phyloP scores from a whole-genome alignment of 2,888 invertebrate genomes.

The Dysmachus trigonus region DNA sequence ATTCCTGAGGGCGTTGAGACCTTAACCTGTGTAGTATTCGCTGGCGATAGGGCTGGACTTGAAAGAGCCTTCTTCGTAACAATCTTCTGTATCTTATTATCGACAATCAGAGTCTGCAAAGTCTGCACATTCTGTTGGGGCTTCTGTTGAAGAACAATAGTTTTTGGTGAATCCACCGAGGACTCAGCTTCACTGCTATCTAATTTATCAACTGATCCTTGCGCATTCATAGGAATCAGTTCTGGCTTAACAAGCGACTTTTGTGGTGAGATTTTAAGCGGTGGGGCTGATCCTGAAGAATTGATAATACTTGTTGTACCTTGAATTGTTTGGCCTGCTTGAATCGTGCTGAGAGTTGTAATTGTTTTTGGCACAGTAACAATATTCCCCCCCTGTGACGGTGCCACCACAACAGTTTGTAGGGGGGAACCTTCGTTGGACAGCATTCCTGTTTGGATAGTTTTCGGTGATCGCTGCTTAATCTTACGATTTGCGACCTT shows the following conservation, averaged over 20 bases:
- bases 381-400: constrained; percentile 7
- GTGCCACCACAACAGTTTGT: constrained; percentile 9
- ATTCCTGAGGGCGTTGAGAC: constrained; percentile 61
- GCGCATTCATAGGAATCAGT: constrained; percentile 47
- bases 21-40: constrained; percentile 48
- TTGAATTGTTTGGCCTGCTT: constrained; percentile 12
- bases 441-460: not conserved
- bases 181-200: constrained; percentile 48
- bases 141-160: constrained; percentile 22
- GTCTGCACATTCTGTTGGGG: constrained; percentile 33
- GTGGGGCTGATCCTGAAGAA: constrained; percentile 38
- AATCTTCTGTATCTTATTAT: constrained; percentile 45
- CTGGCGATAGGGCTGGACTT: constrained; percentile 20
- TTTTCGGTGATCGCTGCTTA: constrained; percentile 51
- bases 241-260: constrained; percentile 49
- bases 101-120: constrained; percentile 43
- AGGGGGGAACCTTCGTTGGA: constrained; percentile 14
- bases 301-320: not conserved
- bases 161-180: constrained; percentile 38
- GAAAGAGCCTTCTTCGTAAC: constrained; percentile 26
- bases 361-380: constrained; percentile 40
- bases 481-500: constrained; percentile 59
- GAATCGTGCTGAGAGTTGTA: constrained; percentile 49
- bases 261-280: constrained; percentile 47
- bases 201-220: constrained; percentile 5